These are phyloP conservation scores for Salvelinus sp. DNA, from an alignment of 2,113 vertebrate species.

Conservation along the genomic window DNA sequence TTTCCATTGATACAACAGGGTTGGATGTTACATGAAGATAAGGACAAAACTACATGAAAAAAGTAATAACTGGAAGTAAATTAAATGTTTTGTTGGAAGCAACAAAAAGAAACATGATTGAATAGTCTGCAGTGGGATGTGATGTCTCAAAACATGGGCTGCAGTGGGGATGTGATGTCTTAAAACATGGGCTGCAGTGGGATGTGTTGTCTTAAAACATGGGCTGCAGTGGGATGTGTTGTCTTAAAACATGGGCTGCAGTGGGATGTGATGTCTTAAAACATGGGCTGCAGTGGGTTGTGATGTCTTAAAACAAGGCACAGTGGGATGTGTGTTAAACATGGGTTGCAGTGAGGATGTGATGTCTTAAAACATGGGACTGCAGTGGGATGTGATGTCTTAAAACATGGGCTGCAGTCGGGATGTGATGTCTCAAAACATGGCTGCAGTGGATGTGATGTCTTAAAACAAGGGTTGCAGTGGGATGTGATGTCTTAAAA, in stretches of 20 bases:
- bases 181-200: too few species aligned
- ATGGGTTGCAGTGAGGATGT: conserved; percentile 68
- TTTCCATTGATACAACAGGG: neutral
- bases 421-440: neutral
- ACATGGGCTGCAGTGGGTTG: conserved; percentile 75
- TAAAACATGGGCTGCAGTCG: conserved; percentile 65
- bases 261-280: conserved; percentile 41
- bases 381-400: conserved; percentile 67
- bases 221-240: too few species aligned
- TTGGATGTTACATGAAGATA: too few species aligned
- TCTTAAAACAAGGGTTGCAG: conserved; percentile 59
- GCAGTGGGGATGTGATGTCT: too few species aligned
- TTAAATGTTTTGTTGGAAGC: too few species aligned
- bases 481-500: conserved; percentile 12
- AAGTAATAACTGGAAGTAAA: too few species aligned
- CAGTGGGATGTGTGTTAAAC: conserved; percentile 61
- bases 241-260: conserved; percentile 58
- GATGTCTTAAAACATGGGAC: neutral
- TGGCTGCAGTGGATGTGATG: conserved; percentile 63
- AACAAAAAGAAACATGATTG: too few species aligned
- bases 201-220: too few species aligned
- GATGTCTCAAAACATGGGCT: too few species aligned
- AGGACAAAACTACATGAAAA: too few species aligned
- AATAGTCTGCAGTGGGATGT: too few species aligned
- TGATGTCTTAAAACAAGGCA: conserved; percentile 45